phyloP scores from a whole-genome alignment of 2,113 vertebrate species.

The Melanerpes aurifrons region DNA sequence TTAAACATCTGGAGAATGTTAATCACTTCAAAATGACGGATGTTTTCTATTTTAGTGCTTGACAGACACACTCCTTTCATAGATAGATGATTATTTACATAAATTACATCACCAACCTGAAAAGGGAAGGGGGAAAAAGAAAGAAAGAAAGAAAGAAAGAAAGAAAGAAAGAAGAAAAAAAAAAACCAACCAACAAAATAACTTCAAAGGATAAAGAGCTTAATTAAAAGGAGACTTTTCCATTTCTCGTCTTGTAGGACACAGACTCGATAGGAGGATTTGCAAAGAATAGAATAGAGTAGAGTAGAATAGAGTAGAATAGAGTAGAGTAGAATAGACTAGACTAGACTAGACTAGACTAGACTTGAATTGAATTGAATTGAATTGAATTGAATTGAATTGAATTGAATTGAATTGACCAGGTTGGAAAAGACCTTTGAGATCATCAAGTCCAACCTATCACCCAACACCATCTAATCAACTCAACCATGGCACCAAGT shows the following conservation, averaged over 20 bases:
- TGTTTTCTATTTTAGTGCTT: conserved; percentile 87
- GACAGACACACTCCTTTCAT: conserved; percentile 85
- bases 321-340: too few relatives aligned
- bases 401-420: too few relatives aligned
- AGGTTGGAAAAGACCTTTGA: too few relatives aligned
- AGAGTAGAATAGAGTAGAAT: too few relatives aligned
- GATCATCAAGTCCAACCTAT: too few relatives aligned
- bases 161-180: too few relatives aligned
- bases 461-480: too few relatives aligned
- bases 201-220: conserved; percentile 77
- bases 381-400: too few relatives aligned
- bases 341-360: too few relatives aligned
- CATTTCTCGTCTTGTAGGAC: conserved; percentile 54
- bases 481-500: too few relatives aligned
- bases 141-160: too few relatives aligned
- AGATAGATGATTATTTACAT: conserved; percentile 87
- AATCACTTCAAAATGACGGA: conserved; percentile 92
- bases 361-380: too few relatives aligned
- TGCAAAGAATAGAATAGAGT: neutral
- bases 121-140: neutral
- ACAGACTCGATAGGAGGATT: neutral
- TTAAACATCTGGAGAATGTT: conserved; percentile 90
- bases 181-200: conserved; percentile 36
- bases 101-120: conserved; percentile 86
- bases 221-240: conserved; percentile 81